Percentiles rank a stretch among this genome's conserved stretches.
Evolutionary conservation across 2,888 invertebrate genomes (phyloP).

Genomic region (Patella depressa): DNA sequence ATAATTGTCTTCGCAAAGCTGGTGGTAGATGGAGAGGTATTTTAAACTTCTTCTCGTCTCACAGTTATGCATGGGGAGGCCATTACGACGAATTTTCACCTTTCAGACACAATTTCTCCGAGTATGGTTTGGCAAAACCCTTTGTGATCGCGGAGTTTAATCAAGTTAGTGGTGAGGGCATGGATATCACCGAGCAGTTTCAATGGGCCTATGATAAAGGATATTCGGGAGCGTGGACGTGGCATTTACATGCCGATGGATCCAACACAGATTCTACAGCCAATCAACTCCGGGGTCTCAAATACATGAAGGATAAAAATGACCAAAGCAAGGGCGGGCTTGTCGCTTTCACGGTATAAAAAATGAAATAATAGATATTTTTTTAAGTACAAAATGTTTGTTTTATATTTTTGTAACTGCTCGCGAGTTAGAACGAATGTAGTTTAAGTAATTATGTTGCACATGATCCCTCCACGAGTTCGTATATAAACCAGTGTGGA

Average conservation of each 20-base stretch:
- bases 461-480: no score
- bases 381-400: neutral
- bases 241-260: slow-evolving; percentile 37
- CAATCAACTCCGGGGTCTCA: slow-evolving; percentile 29
- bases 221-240: slow-evolving; percentile 37
- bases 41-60: slow-evolving; percentile 47
- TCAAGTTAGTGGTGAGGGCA: slow-evolving; percentile 26
- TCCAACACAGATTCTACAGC: slow-evolving; percentile 30
- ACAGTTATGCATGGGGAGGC: slow-evolving; percentile 43
- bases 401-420: no score
- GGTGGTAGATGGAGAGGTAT: slow-evolving; percentile 42
- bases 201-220: slow-evolving; percentile 30
- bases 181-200: slow-evolving; percentile 29
- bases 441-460: neutral
- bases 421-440: no score
- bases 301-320: slow-evolving; percentile 17
- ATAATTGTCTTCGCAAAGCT: slow-evolving; percentile 43
- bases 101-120: slow-evolving; percentile 29
- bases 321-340: slow-evolving; percentile 17
- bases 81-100: slow-evolving; percentile 38
- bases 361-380: neutral
- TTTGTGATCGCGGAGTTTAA: slow-evolving; percentile 37
- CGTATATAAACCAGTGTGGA: no score
- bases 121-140: slow-evolving; percentile 30
- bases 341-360: neutral